phyloP scores from a whole-genome alignment of 2,888 invertebrate genomes.

The Catocala sponsa region DNA sequence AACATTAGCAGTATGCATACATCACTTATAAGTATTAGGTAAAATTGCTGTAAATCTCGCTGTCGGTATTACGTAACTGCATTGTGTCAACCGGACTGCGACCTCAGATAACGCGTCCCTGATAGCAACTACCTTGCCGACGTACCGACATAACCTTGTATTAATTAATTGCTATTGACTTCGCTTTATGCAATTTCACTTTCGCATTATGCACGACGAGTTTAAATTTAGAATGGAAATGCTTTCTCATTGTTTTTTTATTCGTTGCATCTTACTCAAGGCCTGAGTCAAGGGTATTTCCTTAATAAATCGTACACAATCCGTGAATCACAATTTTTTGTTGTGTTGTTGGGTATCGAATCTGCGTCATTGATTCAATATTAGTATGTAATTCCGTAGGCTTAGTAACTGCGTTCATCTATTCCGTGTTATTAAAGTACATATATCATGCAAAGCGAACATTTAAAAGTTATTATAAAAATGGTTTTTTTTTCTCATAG shows the following conservation, averaged over 20 bases:
- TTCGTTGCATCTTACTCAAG: neutral
- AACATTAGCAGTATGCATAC: neutral
- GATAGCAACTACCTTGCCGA: constrained; percentile 49
- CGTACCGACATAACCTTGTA: constrained; percentile 45
- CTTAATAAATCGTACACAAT: too few relatives aligned
- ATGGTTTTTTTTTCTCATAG: too few relatives aligned
- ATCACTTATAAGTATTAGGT: constrained; percentile 9
- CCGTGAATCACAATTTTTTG: too few relatives aligned
- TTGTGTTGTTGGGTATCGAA: too few relatives aligned
- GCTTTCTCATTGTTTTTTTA: constrained; percentile 23
- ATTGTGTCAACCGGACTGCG: constrained; percentile 41
- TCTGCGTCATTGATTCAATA: too few relatives aligned
- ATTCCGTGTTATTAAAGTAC: too few relatives aligned
- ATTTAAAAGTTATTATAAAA: too few relatives aligned
- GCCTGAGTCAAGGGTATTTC: too few relatives aligned
- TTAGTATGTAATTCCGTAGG: too few relatives aligned
- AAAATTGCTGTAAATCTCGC: constrained; percentile 21
- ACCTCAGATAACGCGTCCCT: constrained; percentile 52
- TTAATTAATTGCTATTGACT: constrained; percentile 42
- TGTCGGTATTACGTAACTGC: constrained; percentile 34
- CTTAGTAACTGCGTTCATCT: too few relatives aligned
- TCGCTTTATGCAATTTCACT: constrained; percentile 32
- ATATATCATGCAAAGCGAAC: too few relatives aligned
- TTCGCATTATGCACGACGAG: constrained; percentile 30
- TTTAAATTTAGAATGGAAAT: constrained; percentile 25